Percentiles rank a stretch among this genome's conserved stretches.
Conservation (phyloP, 2,797 vertebrate genomes). For the Myripristis jacobus region DNA sequence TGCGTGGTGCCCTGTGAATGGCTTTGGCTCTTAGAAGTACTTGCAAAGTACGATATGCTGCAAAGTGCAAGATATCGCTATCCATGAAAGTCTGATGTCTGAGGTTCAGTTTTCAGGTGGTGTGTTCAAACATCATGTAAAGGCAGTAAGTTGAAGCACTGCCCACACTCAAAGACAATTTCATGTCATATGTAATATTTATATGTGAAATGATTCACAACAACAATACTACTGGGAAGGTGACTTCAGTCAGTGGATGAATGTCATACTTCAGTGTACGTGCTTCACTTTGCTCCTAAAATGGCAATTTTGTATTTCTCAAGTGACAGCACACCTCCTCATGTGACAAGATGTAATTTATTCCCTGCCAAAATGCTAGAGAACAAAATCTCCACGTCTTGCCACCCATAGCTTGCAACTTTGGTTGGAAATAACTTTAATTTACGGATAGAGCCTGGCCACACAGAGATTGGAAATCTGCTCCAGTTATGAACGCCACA, state of each 20-base stretch:
- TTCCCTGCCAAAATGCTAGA: constrained; percentile 49
- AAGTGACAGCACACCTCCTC: constrained; percentile 31
- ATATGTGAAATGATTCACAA: background rate
- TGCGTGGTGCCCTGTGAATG: background rate
- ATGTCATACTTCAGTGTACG: background rate
- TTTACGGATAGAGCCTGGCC: background rate
- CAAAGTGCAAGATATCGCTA: background rate
- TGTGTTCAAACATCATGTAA: too few relatives aligned
- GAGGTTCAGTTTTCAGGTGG: too few relatives aligned
- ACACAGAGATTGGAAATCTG: background rate
- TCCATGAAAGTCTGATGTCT: too few relatives aligned
- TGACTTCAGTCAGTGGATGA: background rate
- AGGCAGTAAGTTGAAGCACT: too few relatives aligned
- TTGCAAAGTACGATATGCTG: too few relatives aligned
- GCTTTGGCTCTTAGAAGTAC: background rate
- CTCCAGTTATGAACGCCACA: background rate
- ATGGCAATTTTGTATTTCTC: constrained; percentile 18
- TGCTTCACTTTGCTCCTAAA: constrained; percentile 15
- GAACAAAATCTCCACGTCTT: constrained; percentile 32
- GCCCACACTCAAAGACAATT: background rate
- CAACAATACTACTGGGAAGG: background rate
- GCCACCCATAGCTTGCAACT: constrained; percentile 12
- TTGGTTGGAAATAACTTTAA: constrained; percentile 3
- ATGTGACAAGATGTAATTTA: constrained; percentile 56
- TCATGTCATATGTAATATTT: background rate